Conservation (phyloP, 2,113 vertebrate genomes). For the Laticauda laticaudata region DNA sequence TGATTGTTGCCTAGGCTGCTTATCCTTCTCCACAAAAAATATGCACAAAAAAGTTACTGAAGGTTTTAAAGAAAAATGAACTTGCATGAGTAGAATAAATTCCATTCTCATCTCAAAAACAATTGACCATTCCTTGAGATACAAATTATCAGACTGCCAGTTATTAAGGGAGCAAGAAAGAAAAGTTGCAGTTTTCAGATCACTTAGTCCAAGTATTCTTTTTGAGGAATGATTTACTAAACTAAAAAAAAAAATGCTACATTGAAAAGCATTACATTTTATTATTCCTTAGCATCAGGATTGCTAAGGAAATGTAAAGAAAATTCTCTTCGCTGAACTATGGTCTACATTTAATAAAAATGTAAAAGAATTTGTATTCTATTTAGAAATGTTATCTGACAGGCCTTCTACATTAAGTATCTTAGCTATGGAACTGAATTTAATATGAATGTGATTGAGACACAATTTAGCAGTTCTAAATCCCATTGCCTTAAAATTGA, state of each 20-base stretch:
- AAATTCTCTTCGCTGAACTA: rapidly evolving
- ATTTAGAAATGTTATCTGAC: neutral
- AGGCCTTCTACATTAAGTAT: neutral
- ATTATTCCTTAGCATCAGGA: neutral
- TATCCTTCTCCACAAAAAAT: neutral
- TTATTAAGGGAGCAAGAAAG: slow-evolving; percentile 6
- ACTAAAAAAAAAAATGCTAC: slow-evolving; percentile 15
- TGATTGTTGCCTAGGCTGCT: neutral
- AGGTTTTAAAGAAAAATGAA: neutral
- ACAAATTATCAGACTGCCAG: neutral
- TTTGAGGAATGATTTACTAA: neutral
- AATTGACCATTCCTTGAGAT: slow-evolving; percentile 7
- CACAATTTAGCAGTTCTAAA: neutral
- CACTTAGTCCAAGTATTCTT: neutral
- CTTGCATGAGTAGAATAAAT: slow-evolving; percentile 36
- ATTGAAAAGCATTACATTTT: slow-evolving; percentile 5
- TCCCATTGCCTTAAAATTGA: neutral
- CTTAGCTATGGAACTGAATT: neutral
- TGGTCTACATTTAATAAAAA: neutral
- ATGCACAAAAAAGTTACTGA: neutral
- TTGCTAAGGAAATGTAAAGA: neutral
- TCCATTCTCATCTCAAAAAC: neutral
- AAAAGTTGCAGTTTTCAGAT: neutral
- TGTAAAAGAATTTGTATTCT: neutral
- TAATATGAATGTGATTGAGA: neutral